Evolutionary conservation across 92 coral and sea anemone species (phyloP).

Genomic region (Heliopora coerulea): DNA sequence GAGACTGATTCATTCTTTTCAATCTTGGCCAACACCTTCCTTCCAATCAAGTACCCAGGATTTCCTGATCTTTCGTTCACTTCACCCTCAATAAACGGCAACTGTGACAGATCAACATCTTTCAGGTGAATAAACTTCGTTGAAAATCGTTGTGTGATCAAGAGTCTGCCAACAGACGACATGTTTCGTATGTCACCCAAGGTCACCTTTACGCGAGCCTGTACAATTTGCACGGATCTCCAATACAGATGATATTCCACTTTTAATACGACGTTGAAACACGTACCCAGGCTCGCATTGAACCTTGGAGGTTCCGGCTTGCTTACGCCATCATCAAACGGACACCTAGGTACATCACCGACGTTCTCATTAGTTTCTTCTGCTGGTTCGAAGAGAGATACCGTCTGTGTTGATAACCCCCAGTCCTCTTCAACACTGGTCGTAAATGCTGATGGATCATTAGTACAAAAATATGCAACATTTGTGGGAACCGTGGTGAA

Average conservation of each 20-base stretch:
- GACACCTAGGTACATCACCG: slow-evolving; percentile 55
- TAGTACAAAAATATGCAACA: slow-evolving; percentile 70
- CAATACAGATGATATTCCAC: slow-evolving; percentile 73
- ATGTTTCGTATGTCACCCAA: slow-evolving; percentile 64
- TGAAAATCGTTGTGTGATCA: slow-evolving; percentile 66
- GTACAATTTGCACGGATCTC: slow-evolving; percentile 62
- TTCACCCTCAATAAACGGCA: slow-evolving; percentile 26
- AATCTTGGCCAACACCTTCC: slow-evolving; percentile 60
- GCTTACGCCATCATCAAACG: slow-evolving; percentile 76
- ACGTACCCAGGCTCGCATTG: slow-evolving; percentile 57
- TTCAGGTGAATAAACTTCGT: slow-evolving; percentile 60
- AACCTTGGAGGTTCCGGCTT: slow-evolving; percentile 78
- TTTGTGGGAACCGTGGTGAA: slow-evolving; percentile 64
- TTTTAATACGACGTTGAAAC: slow-evolving; percentile 74
- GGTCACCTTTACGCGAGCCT: slow-evolving; percentile 58
- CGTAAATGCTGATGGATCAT: slow-evolving; percentile 43
- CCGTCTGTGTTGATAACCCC: not conserved
- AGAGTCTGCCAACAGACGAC: slow-evolving; percentile 44
- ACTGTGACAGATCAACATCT: slow-evolving; percentile 34
- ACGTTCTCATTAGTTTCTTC: not conserved
- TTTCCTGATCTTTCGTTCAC: slow-evolving; percentile 71
- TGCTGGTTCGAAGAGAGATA: slow-evolving; percentile 2
- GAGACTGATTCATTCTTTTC: not conserved
- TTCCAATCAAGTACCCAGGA: slow-evolving; percentile 86
- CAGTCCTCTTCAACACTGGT: slow-evolving; percentile 17